Evolutionary conservation across 2,888 invertebrate species (phyloP).

Genomic region (Cantharis rustica): DNA sequence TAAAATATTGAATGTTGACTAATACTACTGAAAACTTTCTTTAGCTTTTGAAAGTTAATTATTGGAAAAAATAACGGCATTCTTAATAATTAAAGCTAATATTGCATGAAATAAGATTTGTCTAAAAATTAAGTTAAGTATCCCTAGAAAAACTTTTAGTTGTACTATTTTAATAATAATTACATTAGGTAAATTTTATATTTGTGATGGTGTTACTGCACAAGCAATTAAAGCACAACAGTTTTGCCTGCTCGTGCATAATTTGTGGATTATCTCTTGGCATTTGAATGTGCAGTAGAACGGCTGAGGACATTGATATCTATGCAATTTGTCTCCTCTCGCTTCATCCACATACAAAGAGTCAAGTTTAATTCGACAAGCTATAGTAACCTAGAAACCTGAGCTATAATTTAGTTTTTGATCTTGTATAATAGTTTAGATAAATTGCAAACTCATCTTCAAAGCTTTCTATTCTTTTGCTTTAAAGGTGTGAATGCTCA

Average conservation of each 20-base stretch:
- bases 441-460: background rate
- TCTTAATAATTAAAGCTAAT: background rate
- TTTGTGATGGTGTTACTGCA: background rate
- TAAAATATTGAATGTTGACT: background rate
- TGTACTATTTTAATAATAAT: background rate
- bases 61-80: background rate
- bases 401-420: background rate
- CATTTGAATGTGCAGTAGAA: background rate
- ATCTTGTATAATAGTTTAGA: background rate
- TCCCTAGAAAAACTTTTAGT: background rate
- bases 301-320: background rate
- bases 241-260: background rate
- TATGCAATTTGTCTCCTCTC: background rate
- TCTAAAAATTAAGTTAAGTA: background rate
- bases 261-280: background rate
- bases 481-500: background rate
- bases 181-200: too few species aligned
- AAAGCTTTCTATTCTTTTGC: background rate
- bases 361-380: background rate
- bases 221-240: background rate
- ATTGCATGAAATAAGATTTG: background rate
- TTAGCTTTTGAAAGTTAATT: background rate
- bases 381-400: background rate
- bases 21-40: background rate
- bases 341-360: background rate